phyloP scores from a whole-genome alignment of 1,140 invertebrate species.

The Heliconius eleuchia region DNA sequence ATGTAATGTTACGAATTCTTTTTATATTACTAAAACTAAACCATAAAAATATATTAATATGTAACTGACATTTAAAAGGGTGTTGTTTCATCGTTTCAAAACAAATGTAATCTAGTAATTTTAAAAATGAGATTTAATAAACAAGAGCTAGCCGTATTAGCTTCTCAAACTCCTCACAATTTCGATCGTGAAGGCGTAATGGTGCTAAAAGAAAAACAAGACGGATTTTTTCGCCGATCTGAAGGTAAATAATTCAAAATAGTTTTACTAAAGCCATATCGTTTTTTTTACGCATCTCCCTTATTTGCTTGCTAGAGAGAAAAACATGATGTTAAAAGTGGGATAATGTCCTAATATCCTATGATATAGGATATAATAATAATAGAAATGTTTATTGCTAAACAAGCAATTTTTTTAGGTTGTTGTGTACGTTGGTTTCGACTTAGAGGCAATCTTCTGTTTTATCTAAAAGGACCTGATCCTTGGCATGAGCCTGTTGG shows the following conservation, averaged over 20 bases:
- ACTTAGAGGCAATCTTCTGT: slow-evolving; percentile 94
- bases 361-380: neutral
- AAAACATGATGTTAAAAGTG: neutral
- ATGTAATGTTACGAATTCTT: neutral
- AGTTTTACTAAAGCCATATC: neutral
- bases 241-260: slow-evolving; percentile 85
- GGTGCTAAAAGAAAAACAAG: slow-evolving; percentile 92
- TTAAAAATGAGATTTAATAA: slow-evolving; percentile 94
- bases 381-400: neutral
- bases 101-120: slow-evolving; percentile 40
- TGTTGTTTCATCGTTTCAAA: slow-evolving; percentile 40
- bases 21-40: neutral
- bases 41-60: slow-evolving; percentile 1
- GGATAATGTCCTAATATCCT: too few relatives aligned
- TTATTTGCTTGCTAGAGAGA: neutral
- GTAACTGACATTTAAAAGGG: slow-evolving; percentile 19
- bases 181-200: slow-evolving; percentile 96
- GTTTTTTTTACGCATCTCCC: neutral
- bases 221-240: slow-evolving; percentile 93
- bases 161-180: slow-evolving; percentile 91
- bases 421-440: slow-evolving; percentile 94
- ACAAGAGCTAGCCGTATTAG: slow-evolving; percentile 91
- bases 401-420: slow-evolving; percentile 79
- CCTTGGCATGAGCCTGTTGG: slow-evolving; percentile 93
- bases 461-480: slow-evolving; percentile 96